Conservation (phyloP, 2,888 invertebrate genomes). For the Drosophila aldrichi region DNA sequence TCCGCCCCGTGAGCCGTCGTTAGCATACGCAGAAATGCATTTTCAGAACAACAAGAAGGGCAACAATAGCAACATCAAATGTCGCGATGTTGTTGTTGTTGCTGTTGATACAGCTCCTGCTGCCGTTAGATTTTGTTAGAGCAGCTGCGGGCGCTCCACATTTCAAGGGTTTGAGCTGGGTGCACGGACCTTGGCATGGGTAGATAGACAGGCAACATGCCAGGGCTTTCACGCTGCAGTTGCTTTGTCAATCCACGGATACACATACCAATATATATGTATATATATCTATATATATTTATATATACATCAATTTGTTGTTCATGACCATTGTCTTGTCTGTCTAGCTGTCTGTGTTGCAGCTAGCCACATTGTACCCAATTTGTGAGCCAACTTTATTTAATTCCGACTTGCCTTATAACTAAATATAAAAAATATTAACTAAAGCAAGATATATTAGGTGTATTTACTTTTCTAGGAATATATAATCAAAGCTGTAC, state of each 20-base stretch:
- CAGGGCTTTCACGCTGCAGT: constrained; percentile 70
- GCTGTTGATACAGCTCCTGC: constrained; percentile 14
- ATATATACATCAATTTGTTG: constrained; percentile 75
- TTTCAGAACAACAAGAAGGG: constrained; percentile 49
- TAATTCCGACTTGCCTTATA: constrained; percentile 4
- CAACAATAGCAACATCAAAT: constrained; percentile 55
- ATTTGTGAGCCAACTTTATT: constrained; percentile 54
- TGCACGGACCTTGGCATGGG: constrained; percentile 11
- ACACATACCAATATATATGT: constrained; percentile 11
- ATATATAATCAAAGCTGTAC: not conserved
- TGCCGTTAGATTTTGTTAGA: constrained; percentile 60
- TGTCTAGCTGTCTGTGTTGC: constrained; percentile 15
- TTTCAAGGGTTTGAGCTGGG: constrained; percentile 20
- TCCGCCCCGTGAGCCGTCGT: constrained; percentile 56
- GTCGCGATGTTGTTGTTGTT: constrained; percentile 27
- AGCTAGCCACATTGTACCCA: constrained; percentile 50
- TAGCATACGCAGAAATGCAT: constrained; percentile 65
- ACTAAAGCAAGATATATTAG: not conserved
- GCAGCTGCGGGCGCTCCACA: constrained; percentile 44
- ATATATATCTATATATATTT: constrained; percentile 26
- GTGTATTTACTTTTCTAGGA: not conserved
- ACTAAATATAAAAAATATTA: constrained; percentile 1
- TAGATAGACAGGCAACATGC: constrained; percentile 67
- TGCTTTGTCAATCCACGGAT: constrained; percentile 77
- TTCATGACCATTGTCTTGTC: constrained; percentile 47